phyloP scores from a whole-genome alignment of 2,797 vertebrate genomes.

The Lepidocolaptes lacrymiger region DNA sequence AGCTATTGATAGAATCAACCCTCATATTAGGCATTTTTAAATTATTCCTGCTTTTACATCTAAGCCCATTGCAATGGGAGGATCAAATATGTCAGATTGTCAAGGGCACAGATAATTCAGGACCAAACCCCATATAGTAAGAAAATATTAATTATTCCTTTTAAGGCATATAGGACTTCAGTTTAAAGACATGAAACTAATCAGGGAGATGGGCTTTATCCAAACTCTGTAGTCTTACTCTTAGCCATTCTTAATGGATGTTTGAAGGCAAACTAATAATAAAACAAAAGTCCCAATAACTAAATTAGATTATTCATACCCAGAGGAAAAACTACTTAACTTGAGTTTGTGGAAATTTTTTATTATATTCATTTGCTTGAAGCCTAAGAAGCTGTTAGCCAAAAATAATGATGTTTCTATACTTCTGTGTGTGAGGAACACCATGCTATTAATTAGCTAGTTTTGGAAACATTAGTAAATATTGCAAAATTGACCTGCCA shows the following conservation, averaged over 20 bases:
- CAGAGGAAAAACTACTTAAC: background rate
- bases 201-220: background rate
- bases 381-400: background rate
- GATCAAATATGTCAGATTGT: background rate
- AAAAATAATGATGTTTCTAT: background rate
- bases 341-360: background rate
- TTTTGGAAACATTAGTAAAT: background rate
- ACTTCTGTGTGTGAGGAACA: background rate
- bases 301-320: background rate
- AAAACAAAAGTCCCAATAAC: background rate
- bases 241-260: background rate
- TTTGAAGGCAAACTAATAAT: background rate
- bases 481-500: background rate
- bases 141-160: background rate
- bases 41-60: background rate
- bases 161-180: background rate
- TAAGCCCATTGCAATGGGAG: background rate
- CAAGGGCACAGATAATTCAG: background rate
- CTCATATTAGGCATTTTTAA: background rate
- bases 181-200: background rate
- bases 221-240: background rate
- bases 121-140: background rate
- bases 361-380: background rate
- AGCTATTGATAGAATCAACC: background rate
- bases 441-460: background rate